Percentiles rank a stretch among this genome's conserved stretches.
Conservation (phyloP, 92 coral and sea anemone species). For the Heteractis magnifica region DNA sequence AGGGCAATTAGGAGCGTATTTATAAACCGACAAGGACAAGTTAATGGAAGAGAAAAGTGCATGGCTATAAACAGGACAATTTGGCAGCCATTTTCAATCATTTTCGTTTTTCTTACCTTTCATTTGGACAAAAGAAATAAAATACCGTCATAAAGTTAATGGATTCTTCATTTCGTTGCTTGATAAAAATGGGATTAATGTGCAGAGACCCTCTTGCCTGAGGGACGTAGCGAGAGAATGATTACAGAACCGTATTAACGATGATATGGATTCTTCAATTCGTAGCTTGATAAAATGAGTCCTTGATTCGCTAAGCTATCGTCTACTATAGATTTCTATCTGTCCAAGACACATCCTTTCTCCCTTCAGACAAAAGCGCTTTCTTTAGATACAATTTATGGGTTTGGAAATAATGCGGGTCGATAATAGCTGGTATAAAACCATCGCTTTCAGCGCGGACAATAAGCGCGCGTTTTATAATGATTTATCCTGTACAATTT, state of each 20-base stretch:
- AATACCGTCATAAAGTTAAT: background rate
- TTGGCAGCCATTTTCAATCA: background rate
- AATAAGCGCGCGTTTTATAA: constrained; percentile 4
- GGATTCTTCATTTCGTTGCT: background rate
- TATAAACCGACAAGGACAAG: background rate
- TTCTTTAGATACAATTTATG: constrained; percentile 38
- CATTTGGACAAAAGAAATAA: background rate
- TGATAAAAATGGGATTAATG: no score
- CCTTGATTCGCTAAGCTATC: constrained; percentile 6
- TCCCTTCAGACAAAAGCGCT: constrained; percentile 14
- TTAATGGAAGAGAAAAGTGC: constrained; percentile 4
- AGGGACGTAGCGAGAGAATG: background rate
- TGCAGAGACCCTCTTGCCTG: background rate
- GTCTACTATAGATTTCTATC: constrained; percentile 3
- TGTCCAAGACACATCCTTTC: constrained; percentile 11
- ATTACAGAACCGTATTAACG: background rate
- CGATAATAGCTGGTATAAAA: constrained; percentile 18
- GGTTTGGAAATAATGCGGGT: constrained; percentile 12
- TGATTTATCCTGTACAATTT: constrained; percentile 19
- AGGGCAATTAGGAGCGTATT: constrained; percentile 16
- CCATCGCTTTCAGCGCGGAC: constrained; percentile 4
- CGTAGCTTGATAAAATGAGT: background rate
- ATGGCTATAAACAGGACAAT: background rate
- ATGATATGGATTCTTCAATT: background rate
- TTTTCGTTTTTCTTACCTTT: constrained; percentile 14